phyloP scores from a whole-genome alignment of 2,888 invertebrate species.

The Sarcophaga carnaria region DNA sequence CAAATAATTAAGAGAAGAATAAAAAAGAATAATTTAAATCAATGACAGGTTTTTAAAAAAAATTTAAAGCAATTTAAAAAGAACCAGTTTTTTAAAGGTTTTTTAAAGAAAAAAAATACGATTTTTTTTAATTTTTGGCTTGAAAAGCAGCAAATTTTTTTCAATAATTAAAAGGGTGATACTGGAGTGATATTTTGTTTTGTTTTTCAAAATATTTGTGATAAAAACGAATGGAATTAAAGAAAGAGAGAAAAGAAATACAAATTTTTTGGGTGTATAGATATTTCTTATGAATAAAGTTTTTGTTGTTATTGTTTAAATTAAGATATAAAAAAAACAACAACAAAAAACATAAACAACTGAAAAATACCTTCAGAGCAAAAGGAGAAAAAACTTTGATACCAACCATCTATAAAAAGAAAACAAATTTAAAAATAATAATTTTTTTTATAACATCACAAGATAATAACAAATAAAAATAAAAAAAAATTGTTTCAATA shows the following conservation, averaged over 20 bases:
- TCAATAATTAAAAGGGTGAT: background rate
- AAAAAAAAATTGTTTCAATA: constrained; percentile 2
- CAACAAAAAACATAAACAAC: constrained; percentile 1
- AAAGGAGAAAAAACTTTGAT: background rate
- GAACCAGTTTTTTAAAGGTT: constrained; percentile 25
- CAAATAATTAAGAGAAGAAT: background rate
- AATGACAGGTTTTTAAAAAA: background rate
- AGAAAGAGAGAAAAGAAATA: background rate
- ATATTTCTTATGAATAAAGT: constrained; percentile 1
- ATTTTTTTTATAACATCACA: constrained; percentile 6
- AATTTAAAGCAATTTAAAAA: background rate
- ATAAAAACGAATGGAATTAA: constrained; percentile 5
- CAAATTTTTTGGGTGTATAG: constrained; percentile 23
- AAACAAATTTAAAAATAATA: background rate
- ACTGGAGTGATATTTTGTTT: background rate
- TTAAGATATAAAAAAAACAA: constrained; percentile 5
- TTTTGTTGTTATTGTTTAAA: constrained; percentile 34
- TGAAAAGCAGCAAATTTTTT: background rate
- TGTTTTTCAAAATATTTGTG: background rate
- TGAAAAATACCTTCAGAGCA: background rate
- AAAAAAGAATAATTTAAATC: constrained; percentile 14
- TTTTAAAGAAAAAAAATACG: background rate
- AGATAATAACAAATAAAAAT: constrained; percentile 10
- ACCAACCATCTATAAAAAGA: background rate
- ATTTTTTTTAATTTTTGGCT: background rate